These are phyloP conservation scores for Erythrocercus mccallii DNA, from an alignment of 2,113 vertebrate genomes.

Conservation along the genomic window DNA sequence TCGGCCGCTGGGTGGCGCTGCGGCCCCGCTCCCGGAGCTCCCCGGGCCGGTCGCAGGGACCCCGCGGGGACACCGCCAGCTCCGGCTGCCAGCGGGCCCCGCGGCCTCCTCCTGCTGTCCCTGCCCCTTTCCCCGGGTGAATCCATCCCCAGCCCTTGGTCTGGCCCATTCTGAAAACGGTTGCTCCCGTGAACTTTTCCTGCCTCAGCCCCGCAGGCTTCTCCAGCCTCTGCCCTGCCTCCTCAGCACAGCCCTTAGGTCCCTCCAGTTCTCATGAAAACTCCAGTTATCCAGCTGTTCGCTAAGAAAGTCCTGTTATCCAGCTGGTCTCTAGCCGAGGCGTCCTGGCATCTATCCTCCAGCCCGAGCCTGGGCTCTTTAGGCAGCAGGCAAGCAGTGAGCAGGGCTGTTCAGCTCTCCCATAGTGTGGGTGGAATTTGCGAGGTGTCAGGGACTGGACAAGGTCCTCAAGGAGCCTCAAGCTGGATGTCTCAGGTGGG, in stretches of 20 bases:
- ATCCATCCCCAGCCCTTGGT: too few relatives aligned
- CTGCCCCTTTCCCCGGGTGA: rapidly evolving
- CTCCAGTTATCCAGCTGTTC: background rate
- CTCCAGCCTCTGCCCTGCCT: too few relatives aligned
- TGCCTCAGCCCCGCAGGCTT: too few relatives aligned
- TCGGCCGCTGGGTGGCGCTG: background rate
- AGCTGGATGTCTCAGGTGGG: background rate
- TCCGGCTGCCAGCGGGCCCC: rapidly evolving
- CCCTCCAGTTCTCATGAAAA: background rate
- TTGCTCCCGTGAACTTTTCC: background rate
- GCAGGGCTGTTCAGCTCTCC: background rate
- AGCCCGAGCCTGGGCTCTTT: background rate
- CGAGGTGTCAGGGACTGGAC: rapidly evolving
- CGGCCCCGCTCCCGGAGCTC: background rate
- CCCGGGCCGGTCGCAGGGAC: too few relatives aligned
- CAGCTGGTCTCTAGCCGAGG: background rate
- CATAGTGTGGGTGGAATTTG: rapidly evolving
- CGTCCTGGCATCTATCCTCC: rapidly evolving
- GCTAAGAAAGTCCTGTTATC: background rate
- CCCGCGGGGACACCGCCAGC: too few relatives aligned
- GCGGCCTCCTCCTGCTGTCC: too few relatives aligned
- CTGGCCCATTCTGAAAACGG: background rate
- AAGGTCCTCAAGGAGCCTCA: background rate
- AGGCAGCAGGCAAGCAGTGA: rapidly evolving
- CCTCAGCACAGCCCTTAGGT: background rate